Evolutionary conservation across 2,888 invertebrate species (phyloP).

Genomic region (Deilephila porcellus): DNA sequence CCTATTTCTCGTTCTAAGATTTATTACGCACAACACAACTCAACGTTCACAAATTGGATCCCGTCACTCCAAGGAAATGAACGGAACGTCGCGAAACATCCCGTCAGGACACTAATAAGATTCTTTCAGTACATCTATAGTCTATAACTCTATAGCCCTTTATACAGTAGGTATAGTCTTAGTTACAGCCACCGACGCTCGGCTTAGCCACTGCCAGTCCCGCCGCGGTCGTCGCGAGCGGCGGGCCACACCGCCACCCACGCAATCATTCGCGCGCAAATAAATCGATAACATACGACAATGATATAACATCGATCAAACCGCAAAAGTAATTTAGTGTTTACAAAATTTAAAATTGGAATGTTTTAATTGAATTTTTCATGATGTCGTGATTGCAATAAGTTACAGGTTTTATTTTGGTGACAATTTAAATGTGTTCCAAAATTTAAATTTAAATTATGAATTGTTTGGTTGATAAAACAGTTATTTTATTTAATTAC

Average conservation of each 20-base stretch:
- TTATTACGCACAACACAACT: background rate
- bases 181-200: conserved; percentile 19
- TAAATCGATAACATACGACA: background rate
- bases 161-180: background rate
- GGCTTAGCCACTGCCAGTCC: conserved; percentile 68
- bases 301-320: background rate
- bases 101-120: conserved; percentile 33
- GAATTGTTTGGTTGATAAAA: too few species aligned
- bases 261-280: conserved; percentile 27
- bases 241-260: conserved; percentile 58
- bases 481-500: too few species aligned
- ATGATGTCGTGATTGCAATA: background rate
- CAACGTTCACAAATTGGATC: conserved; percentile 6
- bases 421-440: too few species aligned
- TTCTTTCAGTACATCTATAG: conserved; percentile 30
- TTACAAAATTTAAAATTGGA: background rate
- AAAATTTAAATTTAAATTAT: too few species aligned
- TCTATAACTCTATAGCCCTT: background rate
- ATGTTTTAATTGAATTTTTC: background rate
- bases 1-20: background rate
- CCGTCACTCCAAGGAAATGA: conserved; percentile 13
- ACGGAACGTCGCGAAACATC: background rate
- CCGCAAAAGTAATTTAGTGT: background rate
- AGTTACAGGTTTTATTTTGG: background rate
- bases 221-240: conserved; percentile 79